phyloP scores from a whole-genome alignment of 2,797 vertebrate species.

The Cirrhinus mrigala region DNA sequence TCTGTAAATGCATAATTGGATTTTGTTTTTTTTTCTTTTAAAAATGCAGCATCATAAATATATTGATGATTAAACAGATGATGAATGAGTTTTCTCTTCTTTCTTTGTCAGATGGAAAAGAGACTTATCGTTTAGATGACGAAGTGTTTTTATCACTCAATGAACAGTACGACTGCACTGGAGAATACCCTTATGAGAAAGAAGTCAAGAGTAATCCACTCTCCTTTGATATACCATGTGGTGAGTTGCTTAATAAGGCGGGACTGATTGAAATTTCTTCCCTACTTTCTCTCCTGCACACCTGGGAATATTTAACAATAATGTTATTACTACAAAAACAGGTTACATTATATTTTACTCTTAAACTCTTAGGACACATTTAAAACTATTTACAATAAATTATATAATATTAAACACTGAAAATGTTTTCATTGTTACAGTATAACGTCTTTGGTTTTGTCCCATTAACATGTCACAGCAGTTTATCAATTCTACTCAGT shows the following conservation, averaged over 20 bases:
- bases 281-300: not conserved
- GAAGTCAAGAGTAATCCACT: accelerated
- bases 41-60: too few species aligned
- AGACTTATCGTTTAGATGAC: accelerated
- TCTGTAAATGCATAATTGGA: not conserved
- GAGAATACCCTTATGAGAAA: not conserved
- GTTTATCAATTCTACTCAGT: too few species aligned
- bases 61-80: not conserved
- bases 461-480: too few species aligned
- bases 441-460: too few species aligned
- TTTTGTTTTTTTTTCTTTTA: too few species aligned
- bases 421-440: too few species aligned
- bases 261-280: not conserved
- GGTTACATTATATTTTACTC: not conserved
- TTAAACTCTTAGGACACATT: not conserved
- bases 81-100: not conserved
- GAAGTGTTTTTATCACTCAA: slow-evolving; percentile 29
- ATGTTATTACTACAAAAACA: not conserved
- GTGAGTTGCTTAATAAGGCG: slow-evolving; percentile 62
- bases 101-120: accelerated
- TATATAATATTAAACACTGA: too few species aligned
- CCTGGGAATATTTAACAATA: not conserved
- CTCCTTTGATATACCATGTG: not conserved
- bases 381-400: too few species aligned
- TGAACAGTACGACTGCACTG: slow-evolving; percentile 54